Evolutionary conservation across 1,140 invertebrate species (phyloP).

Genomic region (Zeugodacus cucurbitae): DNA sequence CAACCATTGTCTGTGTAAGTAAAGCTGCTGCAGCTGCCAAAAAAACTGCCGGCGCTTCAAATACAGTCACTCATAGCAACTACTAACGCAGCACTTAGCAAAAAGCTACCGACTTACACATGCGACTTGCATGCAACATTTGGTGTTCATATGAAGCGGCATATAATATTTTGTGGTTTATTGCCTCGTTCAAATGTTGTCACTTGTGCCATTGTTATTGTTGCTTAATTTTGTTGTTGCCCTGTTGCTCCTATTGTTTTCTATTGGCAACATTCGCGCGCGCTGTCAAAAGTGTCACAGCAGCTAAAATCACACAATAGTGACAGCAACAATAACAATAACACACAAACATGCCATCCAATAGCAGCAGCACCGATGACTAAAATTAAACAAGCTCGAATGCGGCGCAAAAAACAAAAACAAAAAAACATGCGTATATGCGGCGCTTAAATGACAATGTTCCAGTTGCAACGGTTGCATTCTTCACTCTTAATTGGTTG

Average conservation of each 20-base stretch:
- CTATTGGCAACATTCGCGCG: neutral
- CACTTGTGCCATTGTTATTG: constrained; percentile 12
- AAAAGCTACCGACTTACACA: neutral
- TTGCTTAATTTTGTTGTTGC: neutral
- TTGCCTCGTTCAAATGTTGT: constrained; percentile 25
- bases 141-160: neutral
- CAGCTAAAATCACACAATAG: neutral
- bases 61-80: neutral
- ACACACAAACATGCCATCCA: neutral
- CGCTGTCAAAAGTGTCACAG: constrained; percentile 26
- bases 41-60: neutral
- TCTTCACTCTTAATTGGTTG: constrained; percentile 18
- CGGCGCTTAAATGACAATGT: neutral
- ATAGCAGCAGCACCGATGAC: neutral
- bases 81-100: neutral
- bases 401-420: neutral
- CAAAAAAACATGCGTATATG: neutral
- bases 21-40: neutral
- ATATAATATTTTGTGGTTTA: constrained; percentile 22
- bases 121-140: neutral
- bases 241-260: neutral
- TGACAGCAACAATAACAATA: neutral
- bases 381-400: neutral
- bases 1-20: neutral
- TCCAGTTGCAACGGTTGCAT: neutral